Evolutionary conservation across 2,113 vertebrate species (phyloP).

Genomic region (Micromys minutus): DNA sequence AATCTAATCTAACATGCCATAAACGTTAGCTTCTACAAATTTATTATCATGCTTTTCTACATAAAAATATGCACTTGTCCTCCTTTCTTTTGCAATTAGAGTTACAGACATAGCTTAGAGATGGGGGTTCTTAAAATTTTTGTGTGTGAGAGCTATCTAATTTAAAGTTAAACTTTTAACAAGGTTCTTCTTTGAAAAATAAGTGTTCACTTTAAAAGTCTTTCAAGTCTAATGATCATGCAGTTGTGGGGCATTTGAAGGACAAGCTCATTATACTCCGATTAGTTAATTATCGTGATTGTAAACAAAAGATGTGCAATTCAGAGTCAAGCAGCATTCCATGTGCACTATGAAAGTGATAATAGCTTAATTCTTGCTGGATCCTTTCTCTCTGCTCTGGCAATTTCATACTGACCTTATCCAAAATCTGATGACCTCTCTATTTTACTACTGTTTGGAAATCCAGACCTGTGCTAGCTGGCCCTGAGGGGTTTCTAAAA

Average conservation of each 20-base stretch:
- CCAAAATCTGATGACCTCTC: constrained; percentile 93
- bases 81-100: constrained; percentile 49
- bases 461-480: constrained; percentile 83
- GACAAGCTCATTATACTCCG: constrained; percentile 69
- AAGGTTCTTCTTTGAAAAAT: constrained; percentile 10
- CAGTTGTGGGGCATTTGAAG: constrained; percentile 71
- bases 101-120: not conserved
- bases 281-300: constrained; percentile 79
- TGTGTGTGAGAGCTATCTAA: not conserved
- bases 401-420: constrained; percentile 91
- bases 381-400: constrained; percentile 92
- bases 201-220: constrained; percentile 44
- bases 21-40: not conserved
- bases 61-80: not conserved
- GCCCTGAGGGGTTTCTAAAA: constrained; percentile 88
- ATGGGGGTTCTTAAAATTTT: constrained; percentile 34
- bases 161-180: not conserved
- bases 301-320: constrained; percentile 82
- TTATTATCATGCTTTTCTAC: not conserved
- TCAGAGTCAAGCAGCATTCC: constrained; percentile 86
- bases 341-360: constrained; percentile 89
- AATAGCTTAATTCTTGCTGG: constrained; percentile 93
- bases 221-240: constrained; percentile 65
- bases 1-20: constrained; percentile 43
- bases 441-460: constrained; percentile 87